Evolutionary conservation across 1,140 invertebrate species (phyloP).

Genomic region (Brachionus manjavacas): DNA sequence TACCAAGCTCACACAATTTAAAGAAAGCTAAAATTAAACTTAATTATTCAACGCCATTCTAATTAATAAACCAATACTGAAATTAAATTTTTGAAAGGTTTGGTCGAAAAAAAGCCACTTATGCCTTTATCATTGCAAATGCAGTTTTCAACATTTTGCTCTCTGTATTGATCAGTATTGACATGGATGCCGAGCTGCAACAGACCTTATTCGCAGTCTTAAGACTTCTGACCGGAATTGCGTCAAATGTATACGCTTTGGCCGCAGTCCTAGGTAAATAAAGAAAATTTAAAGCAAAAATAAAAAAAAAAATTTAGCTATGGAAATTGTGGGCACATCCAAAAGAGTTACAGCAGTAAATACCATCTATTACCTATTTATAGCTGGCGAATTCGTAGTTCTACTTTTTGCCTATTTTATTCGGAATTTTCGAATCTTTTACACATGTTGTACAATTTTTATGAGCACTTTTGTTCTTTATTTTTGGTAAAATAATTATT

Average conservation of each 20-base stretch:
- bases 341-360: constrained; percentile 18
- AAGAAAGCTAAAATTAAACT: too few species aligned
- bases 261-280: background rate
- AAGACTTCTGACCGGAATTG: background rate
- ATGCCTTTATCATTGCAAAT: constrained; percentile 7
- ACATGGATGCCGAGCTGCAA: background rate
- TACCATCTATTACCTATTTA: constrained; percentile 19
- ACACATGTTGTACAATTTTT: background rate
- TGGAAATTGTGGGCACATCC: constrained; percentile 24
- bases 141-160: background rate
- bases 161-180: background rate
- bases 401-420: constrained; percentile 38
- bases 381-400: constrained; percentile 33
- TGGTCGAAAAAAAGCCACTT: constrained; percentile 19
- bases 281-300: background rate
- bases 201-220: background rate
- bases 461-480: background rate
- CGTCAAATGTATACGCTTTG: constrained; percentile 14
- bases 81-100: background rate
- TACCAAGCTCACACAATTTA: too few species aligned
- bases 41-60: too few species aligned
- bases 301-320: background rate
- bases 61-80: background rate
- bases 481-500: background rate
- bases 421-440: constrained; percentile 11